These are phyloP conservation scores for Drosophila melanosoma DNA, from an alignment of 2,888 invertebrate genomes.

Conservation along the genomic window DNA sequence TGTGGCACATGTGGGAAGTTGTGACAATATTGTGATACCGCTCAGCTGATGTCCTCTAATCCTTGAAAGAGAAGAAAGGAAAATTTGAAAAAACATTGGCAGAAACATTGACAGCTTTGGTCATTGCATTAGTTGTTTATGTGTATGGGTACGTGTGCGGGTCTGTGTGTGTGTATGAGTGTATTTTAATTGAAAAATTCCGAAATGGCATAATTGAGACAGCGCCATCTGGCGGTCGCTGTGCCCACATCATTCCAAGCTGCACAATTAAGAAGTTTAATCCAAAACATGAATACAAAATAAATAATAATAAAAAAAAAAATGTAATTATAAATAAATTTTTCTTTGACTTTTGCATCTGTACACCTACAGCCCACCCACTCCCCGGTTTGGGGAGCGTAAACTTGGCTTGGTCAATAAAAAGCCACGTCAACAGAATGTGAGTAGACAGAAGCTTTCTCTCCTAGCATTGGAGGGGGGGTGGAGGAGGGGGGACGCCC, in stretches of 20 bases:
- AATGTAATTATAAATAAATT: constrained; percentile 2
- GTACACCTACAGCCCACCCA: background rate
- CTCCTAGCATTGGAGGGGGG: background rate
- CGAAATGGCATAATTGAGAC: constrained; percentile 74
- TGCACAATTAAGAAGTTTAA: constrained; percentile 61
- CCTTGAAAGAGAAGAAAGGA: constrained; percentile 25
- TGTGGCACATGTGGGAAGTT: constrained; percentile 27
- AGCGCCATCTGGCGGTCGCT: constrained; percentile 54
- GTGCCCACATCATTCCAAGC: constrained; percentile 30
- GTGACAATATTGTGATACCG: constrained; percentile 21
- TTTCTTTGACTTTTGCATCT: constrained; percentile 33
- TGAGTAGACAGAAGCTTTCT: constrained; percentile 36
- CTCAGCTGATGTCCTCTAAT: constrained; percentile 48
- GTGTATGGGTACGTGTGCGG: constrained; percentile 1
- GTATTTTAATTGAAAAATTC: constrained; percentile 75
- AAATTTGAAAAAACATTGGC: background rate
- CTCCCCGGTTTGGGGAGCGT: background rate
- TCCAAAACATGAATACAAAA: constrained; percentile 23
- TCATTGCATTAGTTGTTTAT: background rate
- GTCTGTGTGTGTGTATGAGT: constrained; percentile 6
- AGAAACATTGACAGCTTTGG: constrained; percentile 37
- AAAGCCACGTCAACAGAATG: constrained; percentile 69
- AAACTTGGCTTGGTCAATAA: constrained; percentile 43
- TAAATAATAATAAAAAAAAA: background rate
- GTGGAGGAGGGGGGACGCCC: background rate